Evolutionary conservation across 2,888 invertebrate genomes (phyloP).

Genomic region (Aleiodes leptofemur): DNA sequence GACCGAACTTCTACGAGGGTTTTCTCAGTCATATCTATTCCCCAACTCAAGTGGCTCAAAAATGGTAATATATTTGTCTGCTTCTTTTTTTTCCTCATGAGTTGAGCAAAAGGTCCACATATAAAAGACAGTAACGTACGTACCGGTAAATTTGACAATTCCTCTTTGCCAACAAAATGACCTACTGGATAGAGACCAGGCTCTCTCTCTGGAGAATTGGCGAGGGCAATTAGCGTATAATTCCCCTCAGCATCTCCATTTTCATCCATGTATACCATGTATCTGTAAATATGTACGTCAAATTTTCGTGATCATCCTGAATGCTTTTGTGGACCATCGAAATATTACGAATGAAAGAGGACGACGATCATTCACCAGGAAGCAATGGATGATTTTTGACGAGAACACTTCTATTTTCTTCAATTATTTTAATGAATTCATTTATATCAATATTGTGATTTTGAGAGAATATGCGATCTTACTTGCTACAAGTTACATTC

Average conservation of each 20-base stretch:
- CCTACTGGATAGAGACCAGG: constrained; percentile 89
- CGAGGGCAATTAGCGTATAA: constrained; percentile 86
- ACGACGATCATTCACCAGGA: no score
- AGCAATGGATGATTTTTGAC: no score
- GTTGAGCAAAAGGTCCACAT: background rate
- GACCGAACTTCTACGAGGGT: no score
- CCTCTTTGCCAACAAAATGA: constrained; percentile 80
- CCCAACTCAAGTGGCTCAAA: background rate
- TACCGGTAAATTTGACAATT: constrained; percentile 85
- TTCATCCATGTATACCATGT: constrained; percentile 93
- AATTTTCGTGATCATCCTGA: background rate
- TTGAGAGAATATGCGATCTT: no score
- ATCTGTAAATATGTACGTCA: constrained; percentile 77
- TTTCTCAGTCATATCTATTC: background rate
- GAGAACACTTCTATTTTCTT: no score
- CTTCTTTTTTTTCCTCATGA: background rate
- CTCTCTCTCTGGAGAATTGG: constrained; percentile 67
- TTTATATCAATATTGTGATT: no score
- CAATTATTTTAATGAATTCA: no score
- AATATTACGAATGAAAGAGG: no score
- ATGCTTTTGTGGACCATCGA: background rate
- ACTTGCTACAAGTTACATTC: no score
- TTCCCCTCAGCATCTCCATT: constrained; percentile 96
- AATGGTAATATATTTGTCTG: background rate
- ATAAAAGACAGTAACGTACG: constrained; percentile 69